Base-by-base conservation (phyloP, 2,797 vertebrate genomes). In the Psittacula derbiana region DNA sequence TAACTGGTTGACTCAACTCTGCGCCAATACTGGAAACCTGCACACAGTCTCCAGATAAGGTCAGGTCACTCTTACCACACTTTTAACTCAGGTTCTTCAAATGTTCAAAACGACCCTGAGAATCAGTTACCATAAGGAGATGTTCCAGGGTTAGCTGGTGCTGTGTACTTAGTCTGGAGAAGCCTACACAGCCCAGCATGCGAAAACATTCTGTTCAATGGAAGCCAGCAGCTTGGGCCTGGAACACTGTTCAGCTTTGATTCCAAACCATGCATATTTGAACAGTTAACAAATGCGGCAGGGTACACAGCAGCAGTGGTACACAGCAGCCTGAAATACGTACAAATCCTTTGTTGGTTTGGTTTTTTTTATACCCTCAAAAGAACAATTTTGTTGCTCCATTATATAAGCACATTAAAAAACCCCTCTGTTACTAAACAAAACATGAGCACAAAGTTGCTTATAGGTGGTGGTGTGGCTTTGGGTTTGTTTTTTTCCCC, bases 181-280 rank as follows among this genome's bases (percentile, higher is more conserved):
- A 95, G 96, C 66, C 82, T 11, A 8, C 91, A 53, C 5, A 61
- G 95, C 93, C 89, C 86, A 66, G 83, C 81, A 92, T 58, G 23
- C 57, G 36, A 36, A 58, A 36, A 36, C 57, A 58, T 4, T 58
- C 23, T 36, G 57, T 36, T 36, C 91, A 58, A 71, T 23, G 30
- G 36, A 91, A 97, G 97, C 95, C 97, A 98, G 96, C 92, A 96
- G 50, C 96, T 38, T 17, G 41, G 93, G 33, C 86, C 93, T 97
- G 97, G 98, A 98, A 97, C 92, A 52, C 38, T 58, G 41, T 6
- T 71, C 86, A 20, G 16, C 88, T 93, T 79, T 17, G 5, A 71
- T 97, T 98, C 98, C 98, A 98, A 98, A 97, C 97, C 97, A 95
- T 97, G 96, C 97, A 98, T 97, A 98, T 89, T 96, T 98, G 96